A percentile compares a stretch with the other conserved stretches of the same genome.
phyloP scores from a whole-genome alignment of 2,888 invertebrate species.

The Lobophora halterata region DNA sequence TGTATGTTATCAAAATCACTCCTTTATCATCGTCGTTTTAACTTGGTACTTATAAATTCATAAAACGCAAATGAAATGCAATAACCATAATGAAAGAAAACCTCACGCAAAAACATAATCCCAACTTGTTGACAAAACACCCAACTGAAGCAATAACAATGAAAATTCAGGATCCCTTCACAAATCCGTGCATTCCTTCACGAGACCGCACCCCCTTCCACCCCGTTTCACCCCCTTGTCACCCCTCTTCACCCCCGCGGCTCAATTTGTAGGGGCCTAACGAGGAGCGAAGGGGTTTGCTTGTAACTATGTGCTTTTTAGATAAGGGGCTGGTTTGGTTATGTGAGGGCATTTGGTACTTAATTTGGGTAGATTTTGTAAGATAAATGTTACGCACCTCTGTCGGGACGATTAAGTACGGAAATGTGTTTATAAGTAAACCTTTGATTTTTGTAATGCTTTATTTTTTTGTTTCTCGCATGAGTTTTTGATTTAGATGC shows the following conservation, averaged over 20 bases:
- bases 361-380: conserved; percentile 31
- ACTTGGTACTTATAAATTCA: too few relatives aligned
- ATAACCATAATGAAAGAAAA: conserved; percentile 19
- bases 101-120: conserved; percentile 19
- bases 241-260: conserved; percentile 35
- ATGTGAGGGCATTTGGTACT: conserved; percentile 32
- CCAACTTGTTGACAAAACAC: conserved; percentile 33
- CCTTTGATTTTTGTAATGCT: conserved; percentile 1
- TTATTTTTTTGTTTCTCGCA: too few relatives aligned
- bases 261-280: conserved; percentile 54
- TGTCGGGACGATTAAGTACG: conserved; percentile 12
- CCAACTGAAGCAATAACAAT: conserved; percentile 29
- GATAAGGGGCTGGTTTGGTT: conserved; percentile 30
- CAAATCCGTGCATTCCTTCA: conserved; percentile 34
- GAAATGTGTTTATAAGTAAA: conserved; percentile 11
- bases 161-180: conserved; percentile 28
- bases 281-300: conserved; percentile 56
- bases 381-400: conserved; percentile 19
- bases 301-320: conserved; percentile 29
- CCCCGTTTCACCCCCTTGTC: conserved; percentile 16
- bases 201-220: conserved; percentile 27
- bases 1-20: too few relatives aligned
- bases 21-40: too few relatives aligned
- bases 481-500: too few relatives aligned
- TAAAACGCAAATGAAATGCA: conserved; percentile 4